Conservation (phyloP, 2,888 invertebrate genomes). For the Acrocyrtus sp. region DNA sequence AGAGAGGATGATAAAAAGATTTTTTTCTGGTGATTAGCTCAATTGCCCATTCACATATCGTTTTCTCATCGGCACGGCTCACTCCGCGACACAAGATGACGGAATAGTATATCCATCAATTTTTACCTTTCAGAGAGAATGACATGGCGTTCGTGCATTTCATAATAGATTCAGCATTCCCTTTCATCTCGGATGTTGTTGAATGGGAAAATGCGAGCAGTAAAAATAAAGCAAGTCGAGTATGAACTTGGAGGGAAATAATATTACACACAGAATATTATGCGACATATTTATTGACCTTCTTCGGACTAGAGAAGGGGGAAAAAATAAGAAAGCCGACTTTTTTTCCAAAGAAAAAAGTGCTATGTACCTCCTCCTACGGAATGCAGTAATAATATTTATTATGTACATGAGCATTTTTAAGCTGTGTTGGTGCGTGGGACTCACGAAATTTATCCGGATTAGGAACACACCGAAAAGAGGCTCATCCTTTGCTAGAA, state of each 20-base stretch:
- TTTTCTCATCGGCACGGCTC: too few relatives aligned
- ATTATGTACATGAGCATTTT: constrained; percentile 26
- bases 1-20: too few relatives aligned
- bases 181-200: not conserved
- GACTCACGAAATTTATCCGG: constrained; percentile 43
- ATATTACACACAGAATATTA: too few relatives aligned
- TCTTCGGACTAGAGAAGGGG: not conserved
- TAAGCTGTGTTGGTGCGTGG: constrained; percentile 38
- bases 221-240: constrained; percentile 8
- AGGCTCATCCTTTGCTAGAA: too few relatives aligned
- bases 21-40: too few relatives aligned
- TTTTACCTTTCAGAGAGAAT: not conserved
- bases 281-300: constrained; percentile 41
- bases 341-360: constrained; percentile 23
- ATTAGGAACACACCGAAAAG: constrained; percentile 47
- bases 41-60: too few relatives aligned
- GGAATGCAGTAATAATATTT: constrained; percentile 29
- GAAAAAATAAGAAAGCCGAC: constrained; percentile 29
- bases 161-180: not conserved
- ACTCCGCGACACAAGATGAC: too few relatives aligned
- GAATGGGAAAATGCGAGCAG: not conserved
- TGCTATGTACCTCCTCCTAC: too few relatives aligned
- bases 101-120: not conserved
- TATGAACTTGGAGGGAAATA: not conserved
- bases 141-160: not conserved